Percentiles rank a stretch among this genome's conserved stretches.
These are phyloP conservation scores for Thinocorus orbignyianus DNA, from an alignment of 2,113 vertebrate genomes.

Conservation along the genomic window DNA sequence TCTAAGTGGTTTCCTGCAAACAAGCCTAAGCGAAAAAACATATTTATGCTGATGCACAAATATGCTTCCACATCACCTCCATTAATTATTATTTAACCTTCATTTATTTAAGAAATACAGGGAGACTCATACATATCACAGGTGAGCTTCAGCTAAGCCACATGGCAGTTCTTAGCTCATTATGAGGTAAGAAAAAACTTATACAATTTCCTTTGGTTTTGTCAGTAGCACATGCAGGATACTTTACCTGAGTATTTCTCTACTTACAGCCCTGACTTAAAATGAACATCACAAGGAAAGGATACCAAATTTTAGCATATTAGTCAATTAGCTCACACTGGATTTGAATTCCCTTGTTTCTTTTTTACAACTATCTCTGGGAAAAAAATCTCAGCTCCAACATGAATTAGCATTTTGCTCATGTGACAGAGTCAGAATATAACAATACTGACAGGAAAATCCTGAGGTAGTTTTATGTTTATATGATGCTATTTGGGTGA, in stretches of 20 bases:
- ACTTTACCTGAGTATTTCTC: background rate
- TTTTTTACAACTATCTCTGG: background rate
- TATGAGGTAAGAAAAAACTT: background rate
- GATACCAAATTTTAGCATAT: background rate
- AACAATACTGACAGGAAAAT: background rate
- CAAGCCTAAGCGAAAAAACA: background rate
- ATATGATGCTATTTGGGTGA: background rate
- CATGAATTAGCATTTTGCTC: background rate
- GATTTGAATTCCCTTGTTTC: background rate
- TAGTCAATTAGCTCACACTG: background rate
- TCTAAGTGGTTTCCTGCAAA: conserved; percentile 25
- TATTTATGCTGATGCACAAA: background rate
- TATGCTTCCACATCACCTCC: background rate
- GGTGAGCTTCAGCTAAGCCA: background rate
- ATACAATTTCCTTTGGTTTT: background rate
- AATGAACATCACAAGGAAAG: background rate
- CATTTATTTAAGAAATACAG: background rate
- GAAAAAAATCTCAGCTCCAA: background rate
- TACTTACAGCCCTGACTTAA: background rate
- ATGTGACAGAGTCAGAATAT: background rate
- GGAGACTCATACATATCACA: background rate
- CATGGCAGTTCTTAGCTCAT: background rate
- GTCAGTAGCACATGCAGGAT: background rate
- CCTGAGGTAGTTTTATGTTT: background rate
- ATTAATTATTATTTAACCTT: background rate